These are phyloP conservation scores for Simalia tracyae DNA, from an alignment of 2,797 vertebrate genomes.

Conservation along the genomic window DNA sequence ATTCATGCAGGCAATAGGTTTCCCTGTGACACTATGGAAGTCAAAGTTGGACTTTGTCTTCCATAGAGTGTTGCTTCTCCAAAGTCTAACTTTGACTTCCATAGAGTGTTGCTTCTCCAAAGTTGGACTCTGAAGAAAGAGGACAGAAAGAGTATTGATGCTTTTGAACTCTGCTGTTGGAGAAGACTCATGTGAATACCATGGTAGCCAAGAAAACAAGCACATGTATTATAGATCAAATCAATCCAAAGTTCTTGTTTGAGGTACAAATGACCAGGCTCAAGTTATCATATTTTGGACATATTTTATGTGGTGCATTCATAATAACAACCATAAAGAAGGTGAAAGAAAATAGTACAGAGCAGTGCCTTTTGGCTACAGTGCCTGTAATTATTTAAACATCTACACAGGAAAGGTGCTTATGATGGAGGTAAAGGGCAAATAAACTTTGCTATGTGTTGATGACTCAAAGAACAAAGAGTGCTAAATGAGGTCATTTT, in stretches of 20 bases:
- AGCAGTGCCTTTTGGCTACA: background rate
- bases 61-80: no score
- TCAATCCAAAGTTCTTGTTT: background rate
- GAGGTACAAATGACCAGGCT: background rate
- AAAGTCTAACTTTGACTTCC: no score
- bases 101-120: background rate
- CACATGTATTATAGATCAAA: background rate
- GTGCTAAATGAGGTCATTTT: slow-evolving; percentile 14
- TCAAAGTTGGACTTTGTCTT: background rate
- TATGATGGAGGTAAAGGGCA: background rate
- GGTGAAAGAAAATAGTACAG: background rate
- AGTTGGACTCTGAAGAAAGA: background rate
- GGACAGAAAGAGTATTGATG: background rate
- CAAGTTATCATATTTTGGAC: background rate
- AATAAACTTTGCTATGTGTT: background rate
- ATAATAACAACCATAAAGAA: background rate
- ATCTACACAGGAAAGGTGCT: background rate
- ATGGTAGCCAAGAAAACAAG: background rate
- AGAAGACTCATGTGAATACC: background rate
- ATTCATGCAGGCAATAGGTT: background rate
- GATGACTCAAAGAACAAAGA: slow-evolving; percentile 4
- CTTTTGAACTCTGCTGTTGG: background rate
- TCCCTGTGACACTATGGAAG: background rate
- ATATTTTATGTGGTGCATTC: background rate
- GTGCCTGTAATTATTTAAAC: background rate